phyloP scores from a whole-genome alignment of 2,888 invertebrate genomes.

The Caenorhabditis doughertyi region DNA sequence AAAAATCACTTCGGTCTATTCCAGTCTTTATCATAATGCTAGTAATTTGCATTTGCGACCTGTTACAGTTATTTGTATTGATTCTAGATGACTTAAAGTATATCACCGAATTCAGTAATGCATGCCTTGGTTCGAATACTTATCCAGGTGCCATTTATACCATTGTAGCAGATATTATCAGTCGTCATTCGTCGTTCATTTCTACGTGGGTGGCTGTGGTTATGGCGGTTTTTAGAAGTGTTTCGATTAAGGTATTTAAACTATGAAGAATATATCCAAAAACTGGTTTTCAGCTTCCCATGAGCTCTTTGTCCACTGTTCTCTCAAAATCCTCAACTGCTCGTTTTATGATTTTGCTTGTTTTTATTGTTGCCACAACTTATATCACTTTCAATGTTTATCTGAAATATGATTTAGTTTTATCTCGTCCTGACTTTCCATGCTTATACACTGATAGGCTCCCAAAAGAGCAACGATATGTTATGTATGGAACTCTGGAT shows the following conservation, averaged over 20 bases:
- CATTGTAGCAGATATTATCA: background rate
- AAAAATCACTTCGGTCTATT: background rate
- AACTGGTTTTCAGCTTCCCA: background rate
- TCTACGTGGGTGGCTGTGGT: constrained; percentile 3
- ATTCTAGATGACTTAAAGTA: background rate
- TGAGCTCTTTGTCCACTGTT: background rate
- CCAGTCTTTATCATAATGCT: constrained; percentile 9
- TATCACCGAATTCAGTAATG: background rate
- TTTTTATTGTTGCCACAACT: background rate
- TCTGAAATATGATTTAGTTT: background rate
- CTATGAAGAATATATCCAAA: background rate
- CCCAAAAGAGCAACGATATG: background rate
- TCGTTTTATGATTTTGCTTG: background rate
- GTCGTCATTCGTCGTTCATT: background rate
- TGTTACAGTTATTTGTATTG: background rate
- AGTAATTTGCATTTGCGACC: constrained; percentile 2
- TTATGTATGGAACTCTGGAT: background rate
- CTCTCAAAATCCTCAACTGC: background rate
- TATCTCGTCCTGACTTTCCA: background rate
- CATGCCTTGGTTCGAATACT: background rate
- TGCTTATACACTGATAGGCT: background rate
- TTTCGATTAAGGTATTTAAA: constrained; percentile 7
- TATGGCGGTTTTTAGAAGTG: constrained; percentile 7
- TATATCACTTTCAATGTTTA: background rate
- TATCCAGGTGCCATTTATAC: background rate